Percentiles rank a stretch among this genome's conserved stretches.
Conservation (phyloP, 2,888 invertebrate genomes). For the Ormyrus nitidulus region DNA sequence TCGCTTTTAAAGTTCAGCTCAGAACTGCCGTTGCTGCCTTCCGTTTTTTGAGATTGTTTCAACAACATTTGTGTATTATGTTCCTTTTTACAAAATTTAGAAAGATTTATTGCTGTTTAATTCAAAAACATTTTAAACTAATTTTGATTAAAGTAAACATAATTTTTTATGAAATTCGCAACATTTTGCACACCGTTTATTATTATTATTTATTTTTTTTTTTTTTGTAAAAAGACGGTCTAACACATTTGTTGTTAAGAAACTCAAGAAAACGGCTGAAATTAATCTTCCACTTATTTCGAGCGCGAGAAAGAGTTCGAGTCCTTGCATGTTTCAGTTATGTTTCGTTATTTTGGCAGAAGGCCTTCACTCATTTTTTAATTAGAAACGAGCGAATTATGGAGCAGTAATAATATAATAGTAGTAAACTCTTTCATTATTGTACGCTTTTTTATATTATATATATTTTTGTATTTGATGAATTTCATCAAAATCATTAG, state of each 20-base stretch:
- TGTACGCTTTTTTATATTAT: conserved; percentile 45
- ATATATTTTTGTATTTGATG: conserved; percentile 40
- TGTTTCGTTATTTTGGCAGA: conserved; percentile 51
- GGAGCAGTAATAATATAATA: conserved; percentile 32
- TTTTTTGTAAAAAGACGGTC: conserved; percentile 16
- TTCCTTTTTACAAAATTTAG: no score
- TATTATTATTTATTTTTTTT: background rate
- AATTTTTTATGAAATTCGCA: no score
- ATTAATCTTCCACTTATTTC: conserved; percentile 10
- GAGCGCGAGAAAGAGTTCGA: conserved; percentile 43
- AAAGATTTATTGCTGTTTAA: no score
- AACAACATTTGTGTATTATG: background rate
- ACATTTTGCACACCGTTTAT: no score
- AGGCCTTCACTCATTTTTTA: conserved; percentile 41
- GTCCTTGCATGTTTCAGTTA: conserved; percentile 50
- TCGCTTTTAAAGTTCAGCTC: conserved; percentile 13
- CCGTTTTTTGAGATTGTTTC: background rate
- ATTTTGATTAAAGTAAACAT: no score
- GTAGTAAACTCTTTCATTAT: conserved; percentile 48
- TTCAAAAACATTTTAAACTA: no score
- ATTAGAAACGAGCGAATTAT: conserved; percentile 45
- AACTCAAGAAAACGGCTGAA: conserved; percentile 3
- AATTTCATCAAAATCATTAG: conserved; percentile 48
- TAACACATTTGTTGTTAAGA: conserved; percentile 1
- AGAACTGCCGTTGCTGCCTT: background rate